Evolutionary conservation across 2,113 vertebrate genomes (phyloP).

Genomic region (Propithecus coquereli): DNA sequence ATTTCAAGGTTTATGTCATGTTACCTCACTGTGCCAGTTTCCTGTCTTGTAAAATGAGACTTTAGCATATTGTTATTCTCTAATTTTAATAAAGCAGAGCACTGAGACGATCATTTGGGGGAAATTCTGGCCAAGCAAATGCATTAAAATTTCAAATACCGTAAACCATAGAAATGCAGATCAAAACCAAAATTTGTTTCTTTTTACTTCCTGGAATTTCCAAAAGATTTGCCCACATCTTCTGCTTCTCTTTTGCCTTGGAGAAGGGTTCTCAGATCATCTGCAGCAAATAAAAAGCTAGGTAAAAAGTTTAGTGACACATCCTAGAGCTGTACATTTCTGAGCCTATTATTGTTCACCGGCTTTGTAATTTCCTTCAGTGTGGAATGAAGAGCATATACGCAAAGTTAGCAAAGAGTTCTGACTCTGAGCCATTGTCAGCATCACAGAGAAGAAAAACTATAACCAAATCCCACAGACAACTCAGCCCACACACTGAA

Average conservation of each 20-base stretch:
- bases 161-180: neutral
- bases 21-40: neutral
- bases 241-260: neutral
- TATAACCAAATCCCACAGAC: neutral
- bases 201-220: conserved; percentile 12
- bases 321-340: neutral
- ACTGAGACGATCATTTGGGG: neutral
- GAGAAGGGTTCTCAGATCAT: neutral
- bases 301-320: neutral
- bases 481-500: neutral
- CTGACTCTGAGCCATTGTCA: neutral
- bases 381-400: neutral
- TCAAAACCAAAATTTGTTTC: neutral
- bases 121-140: neutral
- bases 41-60: neutral
- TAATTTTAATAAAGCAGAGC: neutral
- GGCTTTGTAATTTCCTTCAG: neutral
- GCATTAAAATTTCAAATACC: neutral
- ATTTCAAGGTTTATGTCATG: neutral
- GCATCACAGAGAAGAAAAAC: neutral
- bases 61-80: neutral
- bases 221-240: neutral
- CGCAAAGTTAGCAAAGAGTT: neutral
- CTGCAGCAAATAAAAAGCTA: neutral
- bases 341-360: neutral